Base-by-base conservation (phyloP, 2,797 vertebrate genomes). In the Nyctalus aviator region DNA sequence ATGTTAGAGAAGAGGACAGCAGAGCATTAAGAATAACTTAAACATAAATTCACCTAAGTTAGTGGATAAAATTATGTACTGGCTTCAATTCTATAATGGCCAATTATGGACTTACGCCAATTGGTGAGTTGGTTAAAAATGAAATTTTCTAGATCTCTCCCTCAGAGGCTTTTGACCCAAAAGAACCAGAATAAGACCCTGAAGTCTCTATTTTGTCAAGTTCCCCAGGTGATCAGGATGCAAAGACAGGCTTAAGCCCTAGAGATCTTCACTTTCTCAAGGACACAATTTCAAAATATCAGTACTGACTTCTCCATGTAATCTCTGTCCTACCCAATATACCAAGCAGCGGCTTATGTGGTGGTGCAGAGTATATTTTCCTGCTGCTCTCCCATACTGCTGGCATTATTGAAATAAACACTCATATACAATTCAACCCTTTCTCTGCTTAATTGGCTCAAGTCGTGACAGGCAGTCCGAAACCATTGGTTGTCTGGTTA, bases 111-210 rank as follows among this genome's bases (percentile, higher is more conserved):
- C 20, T 50, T 48, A 81, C 59, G 44, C 6, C 17, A 71, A 10
- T 5, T 76, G 32, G n/a, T 17, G 8, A 76, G 57, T 46, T 94
- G 59, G 7, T 48, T 90, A 46, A 68, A 91, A 95, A 85, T 66
- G 68, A 79, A 84, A 85, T 76, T 71, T 82, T 6, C 25, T 91
- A 57, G 41, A 37, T 6, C 48, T 88, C 64, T 18, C 13, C 25
- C 18, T 82, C 37, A 62, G 23, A 78, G 20, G 35, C 21, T 72
- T 72, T 68, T 6, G 27, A 68, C 37, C 25, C 9, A 50, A 30
- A 27, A 68, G 27, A 18, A 13, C 8, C 11, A 35, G 32, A 53
- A 7, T 77, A 23, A 81, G 73, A 76, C 15, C 5, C 0, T 17
- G 77, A n/a, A 64, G 50, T 32, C 41, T 79, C 11, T 23, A 35